phyloP scores from a whole-genome alignment of 2,113 vertebrate genomes.

The Boulengeromyrus knoepffleri region DNA sequence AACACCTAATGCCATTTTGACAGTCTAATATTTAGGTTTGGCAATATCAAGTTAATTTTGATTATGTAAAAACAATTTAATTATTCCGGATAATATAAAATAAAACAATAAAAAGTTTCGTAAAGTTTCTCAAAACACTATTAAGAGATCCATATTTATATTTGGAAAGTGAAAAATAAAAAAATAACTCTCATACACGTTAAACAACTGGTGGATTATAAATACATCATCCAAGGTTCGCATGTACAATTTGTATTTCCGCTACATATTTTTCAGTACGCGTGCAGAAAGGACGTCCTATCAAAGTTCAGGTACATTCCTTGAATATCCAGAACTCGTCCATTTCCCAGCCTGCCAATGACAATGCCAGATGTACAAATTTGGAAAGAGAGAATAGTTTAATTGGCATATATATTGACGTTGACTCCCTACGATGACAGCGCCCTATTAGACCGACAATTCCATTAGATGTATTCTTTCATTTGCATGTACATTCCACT shows the following conservation, averaged over 20 bases:
- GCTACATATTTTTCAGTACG: background rate
- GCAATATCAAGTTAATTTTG: background rate
- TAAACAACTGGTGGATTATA: background rate
- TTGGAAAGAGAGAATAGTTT: background rate
- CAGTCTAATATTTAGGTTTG: background rate
- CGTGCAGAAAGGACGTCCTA: background rate
- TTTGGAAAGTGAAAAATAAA: background rate
- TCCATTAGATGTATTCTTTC: background rate
- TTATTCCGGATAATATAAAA: background rate
- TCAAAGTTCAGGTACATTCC: background rate
- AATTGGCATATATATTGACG: background rate
- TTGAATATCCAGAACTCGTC: background rate
- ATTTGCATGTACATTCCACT: slow-evolving; percentile 3
- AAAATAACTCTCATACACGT: background rate
- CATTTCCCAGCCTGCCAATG: background rate
- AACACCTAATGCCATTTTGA: background rate
- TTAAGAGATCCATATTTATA: background rate
- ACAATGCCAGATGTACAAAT: background rate
- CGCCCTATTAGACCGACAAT: background rate
- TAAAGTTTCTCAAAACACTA: slow-evolving; percentile 1
- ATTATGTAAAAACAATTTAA: background rate
- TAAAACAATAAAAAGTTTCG: background rate
- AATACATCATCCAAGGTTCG: background rate
- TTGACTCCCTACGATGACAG: background rate
- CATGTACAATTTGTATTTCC: background rate